These are phyloP conservation scores for Meliscaeva auricollis DNA, from an alignment of 2,888 invertebrate species.

Conservation along the genomic window DNA sequence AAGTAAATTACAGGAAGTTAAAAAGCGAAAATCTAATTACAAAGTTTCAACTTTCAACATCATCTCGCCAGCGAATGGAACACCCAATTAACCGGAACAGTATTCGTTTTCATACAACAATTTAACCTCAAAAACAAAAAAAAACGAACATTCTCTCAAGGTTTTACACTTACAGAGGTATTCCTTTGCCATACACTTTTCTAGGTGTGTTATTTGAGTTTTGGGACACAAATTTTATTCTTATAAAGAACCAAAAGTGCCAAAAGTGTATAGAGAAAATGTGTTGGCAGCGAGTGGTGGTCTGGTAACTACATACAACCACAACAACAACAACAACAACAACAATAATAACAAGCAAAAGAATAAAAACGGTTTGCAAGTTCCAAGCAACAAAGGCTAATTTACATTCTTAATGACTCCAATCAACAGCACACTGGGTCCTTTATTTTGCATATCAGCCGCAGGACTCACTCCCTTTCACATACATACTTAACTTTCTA, in stretches of 20 bases:
- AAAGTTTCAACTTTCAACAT: constrained; percentile 65
- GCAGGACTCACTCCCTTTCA: constrained; percentile 32
- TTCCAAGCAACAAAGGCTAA: constrained; percentile 70
- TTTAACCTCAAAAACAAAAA: constrained; percentile 52
- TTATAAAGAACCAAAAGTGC: constrained; percentile 9
- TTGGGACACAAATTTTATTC: constrained; percentile 14
- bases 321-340: too few species aligned
- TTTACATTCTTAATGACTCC: constrained; percentile 76
- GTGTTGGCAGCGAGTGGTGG: constrained; percentile 26
- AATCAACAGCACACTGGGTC: constrained; percentile 72
- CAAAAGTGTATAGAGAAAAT: too few species aligned
- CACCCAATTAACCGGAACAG: constrained; percentile 69
- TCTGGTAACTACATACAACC: too few species aligned
- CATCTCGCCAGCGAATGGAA: constrained; percentile 50
- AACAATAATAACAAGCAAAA: neutral
- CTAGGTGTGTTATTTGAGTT: constrained; percentile 21
- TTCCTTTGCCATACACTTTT: too few species aligned
- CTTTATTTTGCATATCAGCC: constrained; percentile 72
- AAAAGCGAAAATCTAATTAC: constrained; percentile 73
- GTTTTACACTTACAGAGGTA: neutral
- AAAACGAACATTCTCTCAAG: constrained; percentile 16
- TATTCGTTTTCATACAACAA: constrained; percentile 52
- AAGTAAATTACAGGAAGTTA: constrained; percentile 73
- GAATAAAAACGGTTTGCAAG: constrained; percentile 46
- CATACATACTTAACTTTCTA: constrained; percentile 8